A percentile compares a stretch with the other conserved stretches of the same genome.
Evolutionary conservation across 2,797 vertebrate genomes (phyloP).

Genomic region (Hipposideros larvatus): DNA sequence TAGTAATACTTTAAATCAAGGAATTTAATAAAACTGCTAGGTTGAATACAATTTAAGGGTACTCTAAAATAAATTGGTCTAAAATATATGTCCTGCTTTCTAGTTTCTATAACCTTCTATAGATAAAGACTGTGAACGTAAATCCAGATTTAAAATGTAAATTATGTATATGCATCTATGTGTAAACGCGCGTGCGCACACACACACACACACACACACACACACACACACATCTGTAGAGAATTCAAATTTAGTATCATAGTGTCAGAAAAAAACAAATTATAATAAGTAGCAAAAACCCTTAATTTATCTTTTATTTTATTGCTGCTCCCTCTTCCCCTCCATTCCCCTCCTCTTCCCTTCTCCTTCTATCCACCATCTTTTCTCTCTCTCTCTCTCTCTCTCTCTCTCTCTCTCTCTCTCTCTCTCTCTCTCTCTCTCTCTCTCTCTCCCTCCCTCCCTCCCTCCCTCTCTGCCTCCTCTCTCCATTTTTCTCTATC

Average conservation of each 20-base stretch:
- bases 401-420: too few species aligned
- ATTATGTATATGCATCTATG: constrained; percentile 49
- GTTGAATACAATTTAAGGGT: constrained; percentile 73
- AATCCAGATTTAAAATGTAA: constrained; percentile 66
- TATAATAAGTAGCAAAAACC: background rate
- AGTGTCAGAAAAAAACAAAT: background rate
- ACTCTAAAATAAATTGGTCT: constrained; percentile 68
- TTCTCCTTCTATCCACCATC: background rate
- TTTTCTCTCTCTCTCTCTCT: too few species aligned
- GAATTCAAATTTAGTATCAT: background rate
- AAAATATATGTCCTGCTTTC: constrained; percentile 61
- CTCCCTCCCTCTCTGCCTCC: too few species aligned
- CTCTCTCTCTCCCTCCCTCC: too few species aligned
- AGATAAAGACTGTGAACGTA: constrained; percentile 46
- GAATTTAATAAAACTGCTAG: constrained; percentile 80
- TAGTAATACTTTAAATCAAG: constrained; percentile 77
- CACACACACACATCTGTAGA: background rate
- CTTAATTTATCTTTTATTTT: background rate
- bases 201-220: background rate
- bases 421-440: too few species aligned
- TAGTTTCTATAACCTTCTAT: constrained; percentile 47
- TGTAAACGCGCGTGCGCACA: background rate
- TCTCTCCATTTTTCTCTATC: too few species aligned
- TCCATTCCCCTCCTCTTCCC: too few species aligned
- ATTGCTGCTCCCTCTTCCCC: background rate